Base-by-base conservation (phyloP, 2,888 invertebrate species). In the Diarsia rubi region DNA sequence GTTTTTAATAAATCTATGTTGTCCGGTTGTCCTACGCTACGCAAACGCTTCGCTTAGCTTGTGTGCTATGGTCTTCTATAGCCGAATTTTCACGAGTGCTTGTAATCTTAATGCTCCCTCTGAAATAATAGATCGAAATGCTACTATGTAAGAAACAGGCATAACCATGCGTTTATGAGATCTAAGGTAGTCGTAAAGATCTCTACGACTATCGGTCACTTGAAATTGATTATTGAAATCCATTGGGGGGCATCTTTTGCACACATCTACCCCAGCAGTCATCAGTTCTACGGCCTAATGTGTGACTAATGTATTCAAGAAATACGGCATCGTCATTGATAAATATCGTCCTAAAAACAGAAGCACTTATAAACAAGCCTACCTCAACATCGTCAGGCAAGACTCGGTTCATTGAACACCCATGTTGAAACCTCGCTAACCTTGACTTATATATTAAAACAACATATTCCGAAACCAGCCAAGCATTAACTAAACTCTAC, bases 401-500 rank as follows among this genome's bases (percentile, higher is more conserved):
- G 42, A 0, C 14, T 0, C 70, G 27, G 71, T 76, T 76, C 60
- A 78, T 27, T 78, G 75, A 69, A 69, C 27, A 73, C n/a, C 37
- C 60, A 54, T 42, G 3, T 57, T 16, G 19, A 63, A 63, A 66
- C 44, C 57, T 24, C 19, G 67, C 42, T 73, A 63, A 72, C 84
- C 84, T 77, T 84, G 65, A 57, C 69, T 49, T 54, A 81, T 54
- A 69, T 73, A 65, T 67, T 44, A 37, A 65, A 69, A 47, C 19
- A 45, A 45, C 69, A 77, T 62, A 70, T 68, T 81, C 49, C 12
- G 27, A 69, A 72, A 49, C 62, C 54, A 77, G n/a, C 31, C 63
- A 73, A 68, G 82, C 84, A 52, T 76, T 69, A 80, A 60, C 31
- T 59, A n/a, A 64, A 68, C 47, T 21, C 69, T 62, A 84, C 79